Conservation (phyloP, 2,888 invertebrate genomes). For the Synanthedon vespiformis region DNA sequence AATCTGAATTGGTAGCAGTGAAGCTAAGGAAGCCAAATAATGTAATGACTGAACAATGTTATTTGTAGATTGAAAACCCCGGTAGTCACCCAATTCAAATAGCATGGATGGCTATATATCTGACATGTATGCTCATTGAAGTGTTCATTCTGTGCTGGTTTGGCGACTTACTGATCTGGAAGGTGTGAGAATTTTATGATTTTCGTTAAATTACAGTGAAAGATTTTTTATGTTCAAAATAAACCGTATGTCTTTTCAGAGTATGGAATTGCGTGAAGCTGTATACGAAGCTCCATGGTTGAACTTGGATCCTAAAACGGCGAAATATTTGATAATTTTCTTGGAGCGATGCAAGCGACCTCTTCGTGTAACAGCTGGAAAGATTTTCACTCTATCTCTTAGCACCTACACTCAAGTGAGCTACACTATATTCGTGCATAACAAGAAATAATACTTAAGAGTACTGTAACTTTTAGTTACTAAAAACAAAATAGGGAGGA, state of each 20-base stretch:
- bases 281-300: slow-evolving; percentile 67
- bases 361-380: slow-evolving; percentile 62
- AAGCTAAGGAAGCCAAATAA: not conserved
- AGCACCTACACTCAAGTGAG: slow-evolving; percentile 65
- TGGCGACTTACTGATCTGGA: slow-evolving; percentile 60
- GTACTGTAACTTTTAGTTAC: too few species aligned
- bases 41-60: not conserved
- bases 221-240: too few species aligned
- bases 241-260: slow-evolving; percentile 32
- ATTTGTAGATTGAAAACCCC: slow-evolving; percentile 54
- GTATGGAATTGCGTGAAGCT: slow-evolving; percentile 53
- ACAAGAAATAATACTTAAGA: too few species aligned
- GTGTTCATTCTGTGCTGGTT: slow-evolving; percentile 66
- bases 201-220: not conserved
- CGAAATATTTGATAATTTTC: slow-evolving; percentile 50
- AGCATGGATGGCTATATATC: slow-evolving; percentile 61
- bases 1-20: too few species aligned
- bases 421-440: not conserved
- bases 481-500: too few species aligned
- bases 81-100: slow-evolving; percentile 58
- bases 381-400: slow-evolving; percentile 64
- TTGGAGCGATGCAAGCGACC: slow-evolving; percentile 64
- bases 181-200: slow-evolving; percentile 25
- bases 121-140: slow-evolving; percentile 63
- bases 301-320: slow-evolving; percentile 34